Base-by-base conservation (phyloP, 2,797 vertebrate species). In the Dromococcyx pavoninus region DNA sequence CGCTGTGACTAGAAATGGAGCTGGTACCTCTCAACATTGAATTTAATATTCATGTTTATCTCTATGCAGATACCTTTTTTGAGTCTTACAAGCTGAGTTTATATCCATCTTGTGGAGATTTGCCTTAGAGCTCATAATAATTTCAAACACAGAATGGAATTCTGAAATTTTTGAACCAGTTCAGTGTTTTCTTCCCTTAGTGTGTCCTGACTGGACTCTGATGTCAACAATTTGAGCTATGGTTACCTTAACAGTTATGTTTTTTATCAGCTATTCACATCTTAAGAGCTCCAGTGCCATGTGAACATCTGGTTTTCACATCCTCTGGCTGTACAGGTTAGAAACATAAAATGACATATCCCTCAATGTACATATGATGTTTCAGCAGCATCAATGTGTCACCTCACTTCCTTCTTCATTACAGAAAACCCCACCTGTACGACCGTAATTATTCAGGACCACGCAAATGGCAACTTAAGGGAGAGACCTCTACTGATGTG, bases 361-460 rank as follows among this genome's bases (percentile, higher is more conserved):
- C 30, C 8, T 67, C 22, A 17, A 6, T 7, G 25, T 46, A 58
- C 9, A 1, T 30, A 14, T 7, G 11, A 33, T 75, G 43, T 81
- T 72, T 54, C 62, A 22, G n/a, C 18, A 69, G 22, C 19, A 56
- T 57, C 35, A n/a, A 2, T 22, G 25, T 27, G 22, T 37, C 43
- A 30, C 25, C 23, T 75, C 33, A 24, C 80, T 71, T 91, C 37
- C 14, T 88, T 48, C 25, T 27, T 80, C 10, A 1, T 83, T 67
- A 43, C 27, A 62, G 58, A 41, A 67, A 46, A 82, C 35, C 39
- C 14, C 13, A 14, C 9, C 18, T 0, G 0, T 28, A 17, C 3
- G 13, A 67, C 18, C 33, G 35, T 0, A 2, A 79, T 89, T 66
- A 32, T 35, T 53, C 11, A 41, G n/a, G 51, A 74, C 4, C 4